A percentile compares a stretch with the other conserved stretches of the same genome.
These are phyloP conservation scores for Spodoptera exigua DNA, from an alignment of 2,888 invertebrate species.

Conservation along the genomic window DNA sequence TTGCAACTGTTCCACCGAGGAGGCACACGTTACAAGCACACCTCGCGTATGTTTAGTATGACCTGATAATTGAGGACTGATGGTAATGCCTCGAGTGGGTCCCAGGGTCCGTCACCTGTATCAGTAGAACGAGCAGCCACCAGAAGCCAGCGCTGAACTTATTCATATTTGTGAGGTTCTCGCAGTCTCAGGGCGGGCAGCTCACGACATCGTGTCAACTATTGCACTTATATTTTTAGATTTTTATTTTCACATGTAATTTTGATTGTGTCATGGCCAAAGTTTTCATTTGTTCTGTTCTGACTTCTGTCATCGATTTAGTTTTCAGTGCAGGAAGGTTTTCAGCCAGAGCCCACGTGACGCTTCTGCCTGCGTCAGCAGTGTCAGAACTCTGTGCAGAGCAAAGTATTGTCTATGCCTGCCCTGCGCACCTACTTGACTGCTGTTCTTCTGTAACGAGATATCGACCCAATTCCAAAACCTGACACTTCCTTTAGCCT, in stretches of 20 bases:
- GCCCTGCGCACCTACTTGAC: too few relatives aligned
- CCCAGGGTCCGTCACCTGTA: slow-evolving; percentile 69
- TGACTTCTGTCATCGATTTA: slow-evolving; percentile 57
- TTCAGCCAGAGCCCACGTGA: slow-evolving; percentile 54
- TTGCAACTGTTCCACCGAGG: too few relatives aligned
- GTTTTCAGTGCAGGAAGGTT: slow-evolving; percentile 56
- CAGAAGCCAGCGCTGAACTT: slow-evolving; percentile 68
- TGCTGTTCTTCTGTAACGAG: too few relatives aligned
- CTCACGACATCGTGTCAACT: slow-evolving; percentile 69
- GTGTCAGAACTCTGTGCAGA: slow-evolving; percentile 18
- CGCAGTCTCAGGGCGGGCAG: slow-evolving; percentile 26
- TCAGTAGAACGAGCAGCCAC: slow-evolving; percentile 74
- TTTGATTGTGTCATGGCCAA: slow-evolving; percentile 71
- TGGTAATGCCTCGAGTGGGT: too few relatives aligned
- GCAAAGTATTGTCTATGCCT: too few relatives aligned
- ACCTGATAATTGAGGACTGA: not conserved
- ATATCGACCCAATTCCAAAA: too few relatives aligned
- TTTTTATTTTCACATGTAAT: slow-evolving; percentile 66
- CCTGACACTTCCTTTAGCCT: too few relatives aligned
- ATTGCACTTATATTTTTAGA: slow-evolving; percentile 28
- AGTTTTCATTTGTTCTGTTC: slow-evolving; percentile 76
- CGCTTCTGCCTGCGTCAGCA: slow-evolving; percentile 47
- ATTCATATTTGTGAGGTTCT: slow-evolving; percentile 72
- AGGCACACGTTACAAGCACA: not conserved
- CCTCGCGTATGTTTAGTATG: too few relatives aligned